These are phyloP conservation scores for Lasiurus cinereus DNA, from an alignment of 2,113 vertebrate species.

Conservation along the genomic window DNA sequence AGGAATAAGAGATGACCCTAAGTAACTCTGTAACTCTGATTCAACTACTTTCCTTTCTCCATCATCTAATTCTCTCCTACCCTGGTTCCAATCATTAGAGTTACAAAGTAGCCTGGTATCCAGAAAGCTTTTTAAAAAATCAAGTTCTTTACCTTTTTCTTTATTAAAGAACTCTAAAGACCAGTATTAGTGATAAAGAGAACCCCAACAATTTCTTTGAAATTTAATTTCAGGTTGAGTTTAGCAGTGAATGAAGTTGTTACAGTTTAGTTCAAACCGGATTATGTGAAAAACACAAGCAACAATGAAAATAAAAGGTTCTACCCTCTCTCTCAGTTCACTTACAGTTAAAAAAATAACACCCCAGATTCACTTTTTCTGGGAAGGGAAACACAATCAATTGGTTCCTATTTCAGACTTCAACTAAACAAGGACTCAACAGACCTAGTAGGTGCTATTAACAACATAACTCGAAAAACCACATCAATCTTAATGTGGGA, in stretches of 20 bases:
- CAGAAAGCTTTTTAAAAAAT: conserved; percentile 34
- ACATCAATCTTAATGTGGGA: not conserved
- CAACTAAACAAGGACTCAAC: conserved; percentile 16
- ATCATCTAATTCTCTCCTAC: not conserved
- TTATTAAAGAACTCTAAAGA: conserved; percentile 49
- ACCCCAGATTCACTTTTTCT: not conserved
- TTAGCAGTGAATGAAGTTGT: conserved; percentile 11
- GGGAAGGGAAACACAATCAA: not conserved
- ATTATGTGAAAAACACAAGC: not conserved
- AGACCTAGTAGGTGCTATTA: not conserved
- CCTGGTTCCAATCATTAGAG: not conserved
- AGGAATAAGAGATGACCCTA: conserved; percentile 33
- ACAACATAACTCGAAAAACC: not conserved
- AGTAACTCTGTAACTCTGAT: conserved; percentile 41
- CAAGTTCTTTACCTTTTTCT: conserved; percentile 15
- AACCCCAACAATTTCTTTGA: conserved; percentile 3
- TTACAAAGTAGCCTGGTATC: conserved; percentile 26
- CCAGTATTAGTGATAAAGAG: not conserved
- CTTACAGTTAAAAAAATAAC: conserved; percentile 52
- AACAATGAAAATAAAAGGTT: not conserved
- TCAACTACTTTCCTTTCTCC: conserved; percentile 55
- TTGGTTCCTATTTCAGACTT: conserved; percentile 31
- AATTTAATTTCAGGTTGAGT: conserved; percentile 34
- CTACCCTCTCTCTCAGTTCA: not conserved
- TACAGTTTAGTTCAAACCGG: conserved; percentile 22